Percentiles rank a stretch among this genome's conserved stretches.
phyloP scores from a whole-genome alignment of 2,888 invertebrate genomes.

The Tenthredo distinguenda region DNA sequence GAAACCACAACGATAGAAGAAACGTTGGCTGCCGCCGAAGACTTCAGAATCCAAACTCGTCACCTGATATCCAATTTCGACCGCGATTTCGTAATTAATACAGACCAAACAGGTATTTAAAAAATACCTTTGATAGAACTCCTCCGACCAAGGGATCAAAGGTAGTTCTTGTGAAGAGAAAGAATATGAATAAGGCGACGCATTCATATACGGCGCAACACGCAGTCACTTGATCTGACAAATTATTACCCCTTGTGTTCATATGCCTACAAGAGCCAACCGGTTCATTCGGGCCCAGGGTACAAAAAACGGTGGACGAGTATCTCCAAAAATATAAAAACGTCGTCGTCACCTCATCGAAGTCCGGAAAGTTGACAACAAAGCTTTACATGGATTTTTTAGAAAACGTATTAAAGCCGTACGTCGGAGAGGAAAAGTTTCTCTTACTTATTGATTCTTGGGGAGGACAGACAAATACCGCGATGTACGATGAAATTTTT shows the following conservation, averaged over 20 bases:
- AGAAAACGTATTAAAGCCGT: slow-evolving; percentile 55
- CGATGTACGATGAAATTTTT: slow-evolving; percentile 58
- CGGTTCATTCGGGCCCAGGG: slow-evolving; percentile 42
- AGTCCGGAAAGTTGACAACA: slow-evolving; percentile 59
- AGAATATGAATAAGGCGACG: slow-evolving; percentile 55
- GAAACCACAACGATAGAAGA: slow-evolving; percentile 52
- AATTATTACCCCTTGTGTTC: slow-evolving; percentile 54
- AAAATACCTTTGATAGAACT: slow-evolving; percentile 53
- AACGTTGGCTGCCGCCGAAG: slow-evolving; percentile 51
- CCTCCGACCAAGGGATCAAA: slow-evolving; percentile 50
- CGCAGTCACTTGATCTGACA: slow-evolving; percentile 53
- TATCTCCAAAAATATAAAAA: slow-evolving; percentile 54
- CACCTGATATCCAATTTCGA: slow-evolving; percentile 55
- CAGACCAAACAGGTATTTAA: slow-evolving; percentile 57
- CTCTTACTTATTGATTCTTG: slow-evolving; percentile 59
- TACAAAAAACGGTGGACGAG: slow-evolving; percentile 52
- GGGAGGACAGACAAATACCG: slow-evolving; percentile 56
- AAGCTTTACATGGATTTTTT: slow-evolving; percentile 56
- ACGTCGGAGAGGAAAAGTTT: slow-evolving; percentile 57
- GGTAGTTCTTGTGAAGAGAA: slow-evolving; percentile 51
- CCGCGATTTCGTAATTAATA: slow-evolving; percentile 57
- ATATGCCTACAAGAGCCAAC: slow-evolving; percentile 54
- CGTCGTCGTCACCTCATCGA: slow-evolving; percentile 56
- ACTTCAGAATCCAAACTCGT: slow-evolving; percentile 23
- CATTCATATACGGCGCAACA: slow-evolving; percentile 58